Evolutionary conservation across 2,797 vertebrate species (phyloP).

Genomic region (Apogon talboti): DNA sequence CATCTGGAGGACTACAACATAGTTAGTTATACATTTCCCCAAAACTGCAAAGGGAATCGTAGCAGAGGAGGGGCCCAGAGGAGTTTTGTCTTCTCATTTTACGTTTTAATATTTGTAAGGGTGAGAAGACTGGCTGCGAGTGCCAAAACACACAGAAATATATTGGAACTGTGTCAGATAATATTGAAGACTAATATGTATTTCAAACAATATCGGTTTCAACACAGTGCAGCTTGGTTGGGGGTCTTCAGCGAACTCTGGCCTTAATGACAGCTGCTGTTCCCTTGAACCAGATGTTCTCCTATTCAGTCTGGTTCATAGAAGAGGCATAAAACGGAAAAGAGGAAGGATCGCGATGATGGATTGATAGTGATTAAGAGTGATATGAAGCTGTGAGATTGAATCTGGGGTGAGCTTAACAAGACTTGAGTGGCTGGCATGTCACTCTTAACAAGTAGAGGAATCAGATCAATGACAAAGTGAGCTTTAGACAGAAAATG

Average conservation of each 20-base stretch:
- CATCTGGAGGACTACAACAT: slow-evolving; percentile 55
- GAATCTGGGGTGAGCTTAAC: slow-evolving; percentile 35
- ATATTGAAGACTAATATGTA: slow-evolving; percentile 61
- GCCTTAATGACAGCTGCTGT: slow-evolving; percentile 59
- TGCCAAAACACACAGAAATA: slow-evolving; percentile 67
- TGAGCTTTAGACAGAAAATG: slow-evolving; percentile 6
- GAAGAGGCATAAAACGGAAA: slow-evolving; percentile 16
- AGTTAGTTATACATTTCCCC: slow-evolving; percentile 49
- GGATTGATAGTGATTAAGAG: slow-evolving; percentile 31
- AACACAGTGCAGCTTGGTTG: slow-evolving; percentile 35
- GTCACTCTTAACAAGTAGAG: slow-evolving; percentile 14
- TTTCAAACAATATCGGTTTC: slow-evolving; percentile 64
- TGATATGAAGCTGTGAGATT: slow-evolving; percentile 26
- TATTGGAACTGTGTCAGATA: slow-evolving; percentile 35
- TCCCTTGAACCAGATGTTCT: slow-evolving; percentile 75
- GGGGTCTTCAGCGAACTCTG: slow-evolving; percentile 45
- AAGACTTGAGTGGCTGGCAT: slow-evolving; percentile 22
- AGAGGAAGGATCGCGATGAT: slow-evolving; percentile 37
- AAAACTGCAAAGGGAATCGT: slow-evolving; percentile 48
- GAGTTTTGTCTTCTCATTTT: slow-evolving; percentile 56
- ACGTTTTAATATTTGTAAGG: slow-evolving; percentile 56
- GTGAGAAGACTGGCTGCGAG: slow-evolving; percentile 44
- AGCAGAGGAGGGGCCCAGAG: slow-evolving; percentile 47
- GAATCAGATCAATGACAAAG: slow-evolving; percentile 25
- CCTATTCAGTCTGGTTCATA: slow-evolving; percentile 62